phyloP scores from a whole-genome alignment of 2,888 invertebrate genomes.

The Drosophila anceps region DNA sequence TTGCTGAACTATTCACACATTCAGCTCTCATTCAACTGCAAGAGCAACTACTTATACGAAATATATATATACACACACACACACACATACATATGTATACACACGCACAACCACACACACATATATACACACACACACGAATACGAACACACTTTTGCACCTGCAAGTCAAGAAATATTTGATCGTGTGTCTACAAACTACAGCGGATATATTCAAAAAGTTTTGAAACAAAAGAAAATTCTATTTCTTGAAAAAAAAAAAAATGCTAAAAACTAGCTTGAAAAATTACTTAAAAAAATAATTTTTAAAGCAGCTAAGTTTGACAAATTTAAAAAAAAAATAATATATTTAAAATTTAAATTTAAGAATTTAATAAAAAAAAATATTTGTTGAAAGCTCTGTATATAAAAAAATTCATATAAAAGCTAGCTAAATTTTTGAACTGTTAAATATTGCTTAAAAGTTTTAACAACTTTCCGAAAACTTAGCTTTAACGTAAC shows the following conservation, averaged over 20 bases:
- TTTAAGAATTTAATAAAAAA: background rate
- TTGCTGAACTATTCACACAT: constrained; percentile 26
- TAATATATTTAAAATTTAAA: background rate
- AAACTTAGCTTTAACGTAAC: constrained; percentile 47
- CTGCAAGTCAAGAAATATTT: constrained; percentile 36
- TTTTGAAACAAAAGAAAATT: background rate
- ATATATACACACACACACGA: constrained; percentile 14
- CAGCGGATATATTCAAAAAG: background rate
- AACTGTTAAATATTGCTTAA: constrained; percentile 18
- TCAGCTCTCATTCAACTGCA: constrained; percentile 33
- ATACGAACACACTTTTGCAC: constrained; percentile 45
- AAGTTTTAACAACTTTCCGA: constrained; percentile 16
- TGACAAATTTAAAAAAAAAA: background rate
- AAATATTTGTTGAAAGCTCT: background rate
- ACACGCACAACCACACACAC: constrained; percentile 20
- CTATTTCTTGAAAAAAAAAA: background rate
- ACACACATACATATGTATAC: constrained; percentile 10
- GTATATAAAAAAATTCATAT: background rate
- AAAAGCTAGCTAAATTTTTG: constrained; percentile 16
- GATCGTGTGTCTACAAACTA: constrained; percentile 6
- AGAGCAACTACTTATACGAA: constrained; percentile 6
- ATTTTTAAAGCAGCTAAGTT: no score
- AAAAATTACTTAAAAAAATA: no score
- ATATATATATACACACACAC: constrained; percentile 9
- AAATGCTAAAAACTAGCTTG: background rate